Conservation (phyloP, 2,113 vertebrate species). For the Narcine bancroftii region DNA sequence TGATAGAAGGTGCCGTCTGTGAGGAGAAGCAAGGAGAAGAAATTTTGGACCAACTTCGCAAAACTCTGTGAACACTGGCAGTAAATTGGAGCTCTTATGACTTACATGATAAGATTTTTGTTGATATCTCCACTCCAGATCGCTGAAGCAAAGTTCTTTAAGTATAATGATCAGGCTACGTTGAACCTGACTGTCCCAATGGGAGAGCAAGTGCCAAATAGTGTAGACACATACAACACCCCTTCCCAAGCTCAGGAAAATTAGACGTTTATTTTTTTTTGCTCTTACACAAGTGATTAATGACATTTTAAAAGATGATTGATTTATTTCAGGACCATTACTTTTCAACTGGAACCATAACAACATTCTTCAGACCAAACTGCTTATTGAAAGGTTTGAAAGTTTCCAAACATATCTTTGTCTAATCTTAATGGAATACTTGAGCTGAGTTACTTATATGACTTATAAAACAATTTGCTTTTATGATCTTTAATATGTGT, state of each 20-base stretch:
- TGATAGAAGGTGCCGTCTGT: too few species aligned
- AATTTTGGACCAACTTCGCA: too few species aligned
- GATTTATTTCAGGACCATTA: neutral
- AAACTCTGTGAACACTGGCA: too few species aligned
- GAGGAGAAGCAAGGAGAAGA: too few species aligned
- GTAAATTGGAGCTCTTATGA: too few species aligned
- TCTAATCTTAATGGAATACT: neutral
- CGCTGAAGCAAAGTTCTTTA: neutral
- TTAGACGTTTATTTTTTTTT: neutral
- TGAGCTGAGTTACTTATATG: neutral
- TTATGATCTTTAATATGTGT: neutral
- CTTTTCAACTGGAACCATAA: neutral
- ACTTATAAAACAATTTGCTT: neutral
- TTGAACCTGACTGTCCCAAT: neutral
- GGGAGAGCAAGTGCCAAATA: neutral
- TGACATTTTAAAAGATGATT: neutral
- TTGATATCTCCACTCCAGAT: neutral
- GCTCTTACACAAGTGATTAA: neutral
- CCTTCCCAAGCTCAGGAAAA: neutral
- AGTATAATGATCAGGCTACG: neutral
- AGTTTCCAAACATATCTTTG: neutral
- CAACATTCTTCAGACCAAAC: neutral
- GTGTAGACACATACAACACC: neutral
- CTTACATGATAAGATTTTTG: too few species aligned
- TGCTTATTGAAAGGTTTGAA: neutral